phyloP scores from a whole-genome alignment of 2,113 vertebrate species.

The Neogobius melanostomus region DNA sequence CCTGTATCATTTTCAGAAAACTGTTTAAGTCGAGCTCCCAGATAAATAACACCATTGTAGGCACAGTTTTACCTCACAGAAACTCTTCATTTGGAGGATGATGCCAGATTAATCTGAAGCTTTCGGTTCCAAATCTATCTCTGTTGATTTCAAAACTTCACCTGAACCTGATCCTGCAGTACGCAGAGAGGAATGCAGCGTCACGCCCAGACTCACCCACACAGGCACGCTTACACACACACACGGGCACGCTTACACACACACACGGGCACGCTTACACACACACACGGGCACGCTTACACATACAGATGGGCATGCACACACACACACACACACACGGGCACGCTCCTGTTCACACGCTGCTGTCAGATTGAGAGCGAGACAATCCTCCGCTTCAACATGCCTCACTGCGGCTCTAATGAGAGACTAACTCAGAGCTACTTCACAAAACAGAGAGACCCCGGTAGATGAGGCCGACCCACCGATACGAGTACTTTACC shows the following conservation, averaged over 20 bases:
- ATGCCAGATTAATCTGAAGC: no score
- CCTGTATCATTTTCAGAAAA: no score
- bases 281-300: background rate
- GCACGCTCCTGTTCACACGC: background rate
- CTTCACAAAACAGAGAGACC: no score
- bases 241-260: background rate
- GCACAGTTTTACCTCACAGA: no score
- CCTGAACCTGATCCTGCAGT: background rate
- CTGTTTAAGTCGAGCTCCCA: no score
- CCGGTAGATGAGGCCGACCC: no score
- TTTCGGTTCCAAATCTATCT: no score
- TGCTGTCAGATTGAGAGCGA: background rate
- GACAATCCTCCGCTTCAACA: background rate
- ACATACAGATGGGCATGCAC: background rate
- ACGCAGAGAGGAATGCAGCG: background rate
- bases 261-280: background rate
- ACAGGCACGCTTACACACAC: background rate
- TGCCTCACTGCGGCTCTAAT: background rate
- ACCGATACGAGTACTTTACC: no score
- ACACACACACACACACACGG: background rate
- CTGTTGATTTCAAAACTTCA: background rate
- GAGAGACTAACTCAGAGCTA: background rate
- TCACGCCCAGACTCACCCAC: background rate
- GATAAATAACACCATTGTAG: no score
- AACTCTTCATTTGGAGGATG: no score